Base-by-base conservation (phyloP, 2,797 vertebrate genomes). In the Urosaurus nigricauda region DNA sequence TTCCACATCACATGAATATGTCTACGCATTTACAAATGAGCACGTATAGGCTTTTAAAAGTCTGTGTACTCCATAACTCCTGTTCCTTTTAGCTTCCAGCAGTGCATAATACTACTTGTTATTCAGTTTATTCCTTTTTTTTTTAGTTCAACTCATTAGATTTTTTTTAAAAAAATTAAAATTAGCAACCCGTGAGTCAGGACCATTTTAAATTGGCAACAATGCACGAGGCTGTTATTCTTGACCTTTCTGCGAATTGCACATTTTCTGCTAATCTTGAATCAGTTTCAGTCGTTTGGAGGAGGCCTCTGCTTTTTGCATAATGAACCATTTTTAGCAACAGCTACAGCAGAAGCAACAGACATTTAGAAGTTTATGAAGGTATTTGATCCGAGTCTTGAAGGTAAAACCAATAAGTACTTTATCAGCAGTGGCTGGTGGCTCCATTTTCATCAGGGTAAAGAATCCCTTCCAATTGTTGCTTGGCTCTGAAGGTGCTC, bases 141-240 rank as follows among this genome's bases (percentile, higher is more conserved):
- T 79, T 86, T 70, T 51, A 11, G 71, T 60, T 51, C 85, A 79
- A 26, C 14, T 43, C 85, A 14, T 53, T 79, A 75, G 29, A 75
- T 37, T 75, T 21, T 2, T 6, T 73, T 17, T n/a, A n/a, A 71
- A 71, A 35, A 21, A 16, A 6, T 21, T 16, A 37, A 40, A 40
- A 40, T 9, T 21, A 40, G 21, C 21, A 4, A 29, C 0, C 47
- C 90, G 73, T 37, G 17, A 43, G 60, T 75, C 71, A 88, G 29
- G 1, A 3, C 0, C 14, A 17, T 8, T 73, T 82, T 74, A 32
- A 17, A 63, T 47, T 32, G 16, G 3, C 53, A 74, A 60, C 63
- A 60, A 84, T 92, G 51, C 75, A 91, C 16, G 51, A 88, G 89
- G 83, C 84, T 78, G 2, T 0, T 88, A 82, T 71, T 88, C 35